Conservation (phyloP, 2,113 vertebrate species). For the Lynx canadensis region DNA sequence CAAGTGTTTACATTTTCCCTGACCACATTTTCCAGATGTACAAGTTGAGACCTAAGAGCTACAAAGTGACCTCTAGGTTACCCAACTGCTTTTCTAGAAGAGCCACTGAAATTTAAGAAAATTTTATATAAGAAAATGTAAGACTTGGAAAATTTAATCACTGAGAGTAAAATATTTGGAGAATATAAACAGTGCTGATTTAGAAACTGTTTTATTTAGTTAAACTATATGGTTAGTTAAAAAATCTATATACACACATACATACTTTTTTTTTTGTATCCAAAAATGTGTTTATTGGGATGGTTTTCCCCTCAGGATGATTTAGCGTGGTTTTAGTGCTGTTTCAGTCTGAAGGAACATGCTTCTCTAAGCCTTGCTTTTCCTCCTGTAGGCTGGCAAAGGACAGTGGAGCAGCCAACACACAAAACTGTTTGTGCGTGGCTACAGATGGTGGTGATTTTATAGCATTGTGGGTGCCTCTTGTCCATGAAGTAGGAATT, state of each 20-base stretch:
- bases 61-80: neutral
- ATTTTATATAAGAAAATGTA: neutral
- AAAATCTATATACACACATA: neutral
- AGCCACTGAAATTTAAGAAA: neutral
- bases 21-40: neutral
- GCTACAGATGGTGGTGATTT: neutral
- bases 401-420: neutral
- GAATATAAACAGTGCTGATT: neutral
- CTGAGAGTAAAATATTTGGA: neutral
- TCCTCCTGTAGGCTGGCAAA: neutral
- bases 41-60: neutral
- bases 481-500: neutral
- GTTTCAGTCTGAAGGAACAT: neutral
- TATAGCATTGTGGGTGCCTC: neutral
- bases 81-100: neutral
- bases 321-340: neutral
- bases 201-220: neutral
- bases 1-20: neutral
- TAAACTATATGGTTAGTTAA: conserved; percentile 2
- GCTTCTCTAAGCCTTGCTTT: neutral
- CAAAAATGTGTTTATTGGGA: neutral
- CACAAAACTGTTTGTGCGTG: neutral
- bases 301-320: neutral
- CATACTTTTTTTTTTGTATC: neutral
- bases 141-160: neutral